Evolutionary conservation across 2,797 vertebrate genomes (phyloP), one percentile per base, ranked within the genome.

Genomic region (Myotis vivesi): DNA sequence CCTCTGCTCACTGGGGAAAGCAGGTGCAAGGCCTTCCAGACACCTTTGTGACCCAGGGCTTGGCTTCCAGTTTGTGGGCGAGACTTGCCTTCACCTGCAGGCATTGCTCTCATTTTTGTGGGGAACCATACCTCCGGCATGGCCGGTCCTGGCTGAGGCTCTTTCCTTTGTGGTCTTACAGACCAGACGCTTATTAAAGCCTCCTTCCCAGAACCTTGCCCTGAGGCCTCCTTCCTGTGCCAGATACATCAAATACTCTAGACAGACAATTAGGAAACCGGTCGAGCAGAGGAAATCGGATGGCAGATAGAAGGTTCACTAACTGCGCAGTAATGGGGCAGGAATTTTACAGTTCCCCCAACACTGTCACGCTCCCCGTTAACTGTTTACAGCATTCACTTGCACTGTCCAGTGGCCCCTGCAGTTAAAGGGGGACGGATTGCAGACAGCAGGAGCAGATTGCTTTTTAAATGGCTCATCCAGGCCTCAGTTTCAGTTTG

Each of bases 351-450:
- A 15, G 23, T 25, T 53, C 8, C 55, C 64, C 28, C 8, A 25
- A 46, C 10, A n/a, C 53, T 55, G 4, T 49, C 85, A 77, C 71
- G 19, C 64, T 68, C 77, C 77, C 85, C 6, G 12, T 53, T 94
- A 93, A 82, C 76, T 8, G 64, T 81, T 94, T 55, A 5, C 46
- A 80, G 89, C 38, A 96, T 96, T 92, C 87, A 62, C 95, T 71
- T 76, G 85, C 81, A 92, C 93, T 89, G 51, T 19, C 17, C 93
- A 92, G 90, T 95, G 89, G 88, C 94, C 88, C 13, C 81, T 1
- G 19, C 0, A 84, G 36, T 86, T 84, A 94, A 77, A 62, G 64
- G 41, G 87, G 73, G 92, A 92, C 19, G 16, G 76, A 44, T 69
- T 90, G 80, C 19, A 55, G 93, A 1, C n/a, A 23, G 20, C 13